Evolutionary conservation across 2,113 vertebrate genomes (phyloP).

Genomic region (Gallinago undulata): DNA sequence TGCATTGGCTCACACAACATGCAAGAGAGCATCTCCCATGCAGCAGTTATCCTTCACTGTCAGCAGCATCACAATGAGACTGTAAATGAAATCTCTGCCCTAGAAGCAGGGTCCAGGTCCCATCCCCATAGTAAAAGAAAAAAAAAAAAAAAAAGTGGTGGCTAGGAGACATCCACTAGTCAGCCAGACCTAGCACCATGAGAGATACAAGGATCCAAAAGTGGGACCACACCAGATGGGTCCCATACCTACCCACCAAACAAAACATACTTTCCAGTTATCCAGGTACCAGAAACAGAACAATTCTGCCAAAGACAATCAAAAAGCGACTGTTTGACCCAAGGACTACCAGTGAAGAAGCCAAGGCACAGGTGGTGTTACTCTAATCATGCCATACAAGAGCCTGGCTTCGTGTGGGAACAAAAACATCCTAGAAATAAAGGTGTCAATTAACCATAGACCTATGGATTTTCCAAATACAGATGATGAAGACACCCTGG

Average conservation of each 20-base stretch:
- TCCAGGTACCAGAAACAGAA: neutral
- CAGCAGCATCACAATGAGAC: too few species aligned
- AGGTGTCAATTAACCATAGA: neutral
- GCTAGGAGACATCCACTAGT: too few species aligned
- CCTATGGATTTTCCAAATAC: neutral
- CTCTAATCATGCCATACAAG: neutral
- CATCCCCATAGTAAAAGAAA: too few species aligned
- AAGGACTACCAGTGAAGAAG: neutral
- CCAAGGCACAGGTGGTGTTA: neutral
- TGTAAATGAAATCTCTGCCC: too few species aligned
- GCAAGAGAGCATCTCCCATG: too few species aligned
- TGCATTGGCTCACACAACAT: too few species aligned
- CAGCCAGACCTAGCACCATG: too few species aligned
- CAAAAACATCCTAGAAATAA: neutral
- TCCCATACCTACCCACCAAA: neutral
- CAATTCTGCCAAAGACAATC: neutral
- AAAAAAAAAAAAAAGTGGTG: too few species aligned
- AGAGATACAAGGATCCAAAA: neutral
- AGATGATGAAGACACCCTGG: neutral
- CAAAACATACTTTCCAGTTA: neutral
- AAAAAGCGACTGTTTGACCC: neutral
- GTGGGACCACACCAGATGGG: rapidly evolving
- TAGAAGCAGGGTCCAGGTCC: too few species aligned
- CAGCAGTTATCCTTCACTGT: too few species aligned
- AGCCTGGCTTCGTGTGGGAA: neutral